Base-by-base conservation (phyloP, 2,113 vertebrate species). In the Empidonax traillii region DNA sequence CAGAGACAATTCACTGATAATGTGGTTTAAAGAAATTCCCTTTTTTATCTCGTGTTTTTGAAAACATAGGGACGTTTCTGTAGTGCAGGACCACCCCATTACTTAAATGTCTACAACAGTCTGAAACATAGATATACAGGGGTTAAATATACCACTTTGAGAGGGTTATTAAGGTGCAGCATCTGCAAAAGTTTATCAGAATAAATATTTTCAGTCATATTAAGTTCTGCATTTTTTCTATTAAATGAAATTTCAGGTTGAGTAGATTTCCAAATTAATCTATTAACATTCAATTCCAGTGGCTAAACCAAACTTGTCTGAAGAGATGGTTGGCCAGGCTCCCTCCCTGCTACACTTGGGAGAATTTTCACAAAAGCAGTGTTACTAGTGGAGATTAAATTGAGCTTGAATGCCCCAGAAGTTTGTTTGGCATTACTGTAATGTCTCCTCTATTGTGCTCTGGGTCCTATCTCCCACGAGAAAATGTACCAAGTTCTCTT, bases 261-360 rank as follows among this genome's bases (percentile, higher is more conserved):
- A 96, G 74, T 73, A 97, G 68, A 90, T 93, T 94, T 94, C 67
- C 72, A 97, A 97, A 96, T 97, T 96, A 96, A 96, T 82, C 84
- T 89, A 97, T 92, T 96, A 97, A 94, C 79, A 95, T 92, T 96
- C 89, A 95, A 94, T 95, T 95, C 82, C 74, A 95, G 84, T 30
- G 46, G 58, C 87, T 82, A 93, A 96, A 96, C 84, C 44, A 87
- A 94, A 90, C 76, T 92, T 93, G 83, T 92, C 78, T 92, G 53
- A 95, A 95, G 91, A 95, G 46, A 68, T 4, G 51, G 44, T 33
- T 74, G 80, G 75, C 52, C 68, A 90, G 15, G 30, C 44, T 97
- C 61, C 75, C 61, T 94, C 65, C 62, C 65, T 90, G 85, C 31
- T 82, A 59, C 59, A 77, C 77, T 82, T 76, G 31, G 31, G 35